Conservation (phyloP, 1,140 invertebrate species). For the Leptestheria dahalacensis region DNA sequence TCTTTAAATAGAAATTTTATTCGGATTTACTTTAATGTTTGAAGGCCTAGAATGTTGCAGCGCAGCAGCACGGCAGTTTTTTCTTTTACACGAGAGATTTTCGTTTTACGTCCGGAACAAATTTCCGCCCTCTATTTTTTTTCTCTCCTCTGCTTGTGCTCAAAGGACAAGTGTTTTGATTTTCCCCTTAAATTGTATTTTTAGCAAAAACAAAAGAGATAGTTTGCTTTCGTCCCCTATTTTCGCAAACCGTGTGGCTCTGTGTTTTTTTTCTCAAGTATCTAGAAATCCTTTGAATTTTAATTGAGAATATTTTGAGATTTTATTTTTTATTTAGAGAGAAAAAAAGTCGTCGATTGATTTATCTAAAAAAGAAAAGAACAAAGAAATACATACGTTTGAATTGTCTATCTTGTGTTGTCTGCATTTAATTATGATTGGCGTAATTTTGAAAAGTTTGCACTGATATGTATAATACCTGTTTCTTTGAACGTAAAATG, state of each 20-base stretch:
- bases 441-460: too few species aligned
- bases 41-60: constrained; percentile 1
- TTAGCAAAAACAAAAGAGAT: not conserved
- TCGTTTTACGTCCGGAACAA: not conserved
- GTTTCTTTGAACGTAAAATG: too few species aligned
- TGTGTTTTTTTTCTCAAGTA: not conserved
- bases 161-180: too few species aligned
- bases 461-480: too few species aligned
- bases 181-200: not conserved
- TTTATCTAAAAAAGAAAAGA: not conserved
- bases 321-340: not conserved
- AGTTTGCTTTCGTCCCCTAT: not conserved
- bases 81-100: not conserved
- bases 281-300: too few species aligned
- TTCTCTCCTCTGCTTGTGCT: too few species aligned
- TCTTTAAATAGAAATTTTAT: too few species aligned
- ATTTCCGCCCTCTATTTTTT: too few species aligned
- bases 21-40: too few species aligned
- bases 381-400: not conserved
- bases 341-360: not conserved
- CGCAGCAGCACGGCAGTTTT: constrained; percentile 1
- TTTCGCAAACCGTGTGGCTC: not conserved
- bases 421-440: too few species aligned
- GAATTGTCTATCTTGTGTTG: too few species aligned
- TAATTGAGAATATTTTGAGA: too few species aligned